Evolutionary conservation across 1,140 invertebrate genomes (phyloP).

Genomic region (Geopemphigus sp.): DNA sequence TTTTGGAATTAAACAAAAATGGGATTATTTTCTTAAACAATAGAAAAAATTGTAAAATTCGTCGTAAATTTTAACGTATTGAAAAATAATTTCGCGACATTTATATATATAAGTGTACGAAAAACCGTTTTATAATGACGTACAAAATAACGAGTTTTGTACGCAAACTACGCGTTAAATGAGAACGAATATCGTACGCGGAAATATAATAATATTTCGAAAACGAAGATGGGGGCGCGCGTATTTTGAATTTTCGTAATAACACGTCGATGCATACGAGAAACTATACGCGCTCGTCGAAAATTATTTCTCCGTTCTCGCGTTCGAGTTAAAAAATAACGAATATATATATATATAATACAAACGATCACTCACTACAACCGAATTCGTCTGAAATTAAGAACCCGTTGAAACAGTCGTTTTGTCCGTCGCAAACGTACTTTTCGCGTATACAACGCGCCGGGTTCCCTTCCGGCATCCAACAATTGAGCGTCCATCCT

Average conservation of each 20-base stretch:
- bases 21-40: no score
- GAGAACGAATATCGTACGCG: neutral
- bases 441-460: slow-evolving; percentile 53
- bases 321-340: neutral
- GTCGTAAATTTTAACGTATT: no score
- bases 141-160: no score
- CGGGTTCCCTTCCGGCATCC: slow-evolving; percentile 5
- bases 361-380: slow-evolving; percentile 55
- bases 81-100: no score
- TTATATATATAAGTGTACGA: no score
- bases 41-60: no score
- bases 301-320: neutral
- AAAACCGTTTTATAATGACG: no score
- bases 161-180: neutral
- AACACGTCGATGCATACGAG: neutral
- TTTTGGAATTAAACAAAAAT: no score
- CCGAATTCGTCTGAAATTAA: slow-evolving; percentile 57
- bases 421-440: slow-evolving; percentile 57
- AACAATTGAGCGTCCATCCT: slow-evolving; percentile 24
- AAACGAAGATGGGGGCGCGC: neutral
- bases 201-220: neutral
- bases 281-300: neutral
- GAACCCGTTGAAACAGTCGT: slow-evolving; percentile 57
- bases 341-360: no score
- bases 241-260: neutral